Evolutionary conservation across 1,140 invertebrate species (phyloP).

Genomic region (Antheraea pernyi): DNA sequence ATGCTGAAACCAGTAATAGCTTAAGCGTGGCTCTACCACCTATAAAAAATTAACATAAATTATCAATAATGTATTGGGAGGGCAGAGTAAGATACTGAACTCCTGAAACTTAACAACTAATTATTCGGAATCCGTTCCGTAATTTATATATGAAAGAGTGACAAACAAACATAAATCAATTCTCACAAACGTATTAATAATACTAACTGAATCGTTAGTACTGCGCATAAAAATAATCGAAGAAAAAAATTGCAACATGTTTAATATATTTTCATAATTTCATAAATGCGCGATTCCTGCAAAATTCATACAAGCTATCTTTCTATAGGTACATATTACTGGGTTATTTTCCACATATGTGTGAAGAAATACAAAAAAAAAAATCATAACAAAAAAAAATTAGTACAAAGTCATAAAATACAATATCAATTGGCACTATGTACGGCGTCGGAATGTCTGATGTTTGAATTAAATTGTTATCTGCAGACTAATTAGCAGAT

Average conservation of each 20-base stretch:
- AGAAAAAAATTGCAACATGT: not conserved
- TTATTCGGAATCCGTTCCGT: no score
- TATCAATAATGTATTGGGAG: no score
- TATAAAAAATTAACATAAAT: no score
- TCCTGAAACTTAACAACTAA: no score
- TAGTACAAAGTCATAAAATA: constrained; percentile 4
- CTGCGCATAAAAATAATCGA: no score
- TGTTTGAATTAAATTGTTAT: constrained; percentile 3
- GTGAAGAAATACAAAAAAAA: not conserved
- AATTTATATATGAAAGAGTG: no score
- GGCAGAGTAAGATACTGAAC: no score
- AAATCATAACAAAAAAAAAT: not conserved
- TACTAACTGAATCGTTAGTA: no score
- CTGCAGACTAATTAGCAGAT: constrained; percentile 15
- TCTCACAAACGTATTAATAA: no score
- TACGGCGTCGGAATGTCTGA: constrained; percentile 19
- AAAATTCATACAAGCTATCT: not conserved
- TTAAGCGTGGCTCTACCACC: no score
- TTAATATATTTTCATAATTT: not conserved
- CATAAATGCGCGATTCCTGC: not conserved
- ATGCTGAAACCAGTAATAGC: no score
- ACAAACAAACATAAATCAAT: no score
- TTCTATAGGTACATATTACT: not conserved
- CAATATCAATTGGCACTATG: not conserved
- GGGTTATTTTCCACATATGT: constrained; percentile 7